Base-by-base conservation (phyloP, 2,888 invertebrate genomes). In the Dicycla oo region DNA sequence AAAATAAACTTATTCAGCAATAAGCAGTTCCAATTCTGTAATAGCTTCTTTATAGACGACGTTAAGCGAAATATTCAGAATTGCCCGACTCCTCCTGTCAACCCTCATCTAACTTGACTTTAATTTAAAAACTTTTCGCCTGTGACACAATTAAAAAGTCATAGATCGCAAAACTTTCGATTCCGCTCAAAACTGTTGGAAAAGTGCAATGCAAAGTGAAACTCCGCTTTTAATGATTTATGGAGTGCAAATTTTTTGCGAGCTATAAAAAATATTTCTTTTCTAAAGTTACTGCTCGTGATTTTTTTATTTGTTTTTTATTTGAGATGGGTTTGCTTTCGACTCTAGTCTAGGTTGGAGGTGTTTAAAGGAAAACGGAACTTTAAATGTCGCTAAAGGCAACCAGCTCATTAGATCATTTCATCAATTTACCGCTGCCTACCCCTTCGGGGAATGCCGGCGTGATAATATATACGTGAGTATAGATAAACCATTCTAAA, bases 81-180 rank as follows among this genome's bases (percentile, higher is more conserved):
- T 47, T 56, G 49, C 18, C 4, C 23, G 2, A 38, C 13, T 51
- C 13, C 18, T 54, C 49, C n/a, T 58, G 58, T 57, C 54, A 51
- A 62, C 57, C 77, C 23, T 81, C 49, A 51, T 70, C 57, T 60
- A 69, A 56, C 63, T 72, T 73, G 67, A 71, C 15, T 74, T 76
- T 61, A 69, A 82, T 78, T 75, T 73, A 15, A 68, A 78, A 82
- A 84, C 70, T 82, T 84, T 61, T 53, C 45, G 60, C 56, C 53
- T 51, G 64, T 63, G 65, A 61, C 73, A 63, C 58, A 71, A 72
- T 75, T 83, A 51, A 61, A 38, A 67, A 71, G 70, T 56, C 68
- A 72, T 67, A 56, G 70, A 79, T 76, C 67, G 54, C 26, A 8
- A 68, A 77, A 80, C 47, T 80, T 75, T 73, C 43, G n/a, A 72